phyloP scores from a whole-genome alignment of 1,140 invertebrate species.

The Halyomorpha halys region DNA sequence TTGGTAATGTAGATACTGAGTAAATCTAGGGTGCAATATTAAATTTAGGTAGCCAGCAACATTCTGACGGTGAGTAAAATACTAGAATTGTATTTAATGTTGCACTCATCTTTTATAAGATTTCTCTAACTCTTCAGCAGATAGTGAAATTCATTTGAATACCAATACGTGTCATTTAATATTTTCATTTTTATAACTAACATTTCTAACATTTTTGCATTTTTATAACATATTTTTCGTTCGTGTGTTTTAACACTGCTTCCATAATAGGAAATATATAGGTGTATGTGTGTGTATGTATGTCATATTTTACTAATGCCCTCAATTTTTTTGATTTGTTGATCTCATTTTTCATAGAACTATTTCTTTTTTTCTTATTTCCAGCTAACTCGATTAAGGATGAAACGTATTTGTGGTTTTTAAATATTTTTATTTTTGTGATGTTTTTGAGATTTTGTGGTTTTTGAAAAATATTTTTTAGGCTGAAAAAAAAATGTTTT shows the following conservation, averaged over 20 bases:
- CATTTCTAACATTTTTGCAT: background rate
- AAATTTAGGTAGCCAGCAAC: background rate
- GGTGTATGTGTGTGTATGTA: background rate
- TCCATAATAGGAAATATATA: background rate
- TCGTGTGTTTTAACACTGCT: background rate
- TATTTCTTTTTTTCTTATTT: background rate
- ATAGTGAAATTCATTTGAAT: slow-evolving; percentile 13
- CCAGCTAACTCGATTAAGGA: slow-evolving; percentile 5
- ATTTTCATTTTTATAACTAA: background rate
- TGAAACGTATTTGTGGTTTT: slow-evolving; percentile 14
- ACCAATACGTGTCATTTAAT: slow-evolving; percentile 14
- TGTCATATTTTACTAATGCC: background rate
- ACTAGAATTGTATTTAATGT: slow-evolving; percentile 5
- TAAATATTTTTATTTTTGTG: slow-evolving; percentile 9
- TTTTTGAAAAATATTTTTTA: slow-evolving; percentile 9
- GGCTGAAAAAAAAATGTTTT: background rate
- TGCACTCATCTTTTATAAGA: background rate
- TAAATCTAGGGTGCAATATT: slow-evolving; percentile 1
- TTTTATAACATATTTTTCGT: slow-evolving; percentile 1
- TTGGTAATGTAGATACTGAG: slow-evolving; percentile 4
- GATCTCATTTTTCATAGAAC: background rate
- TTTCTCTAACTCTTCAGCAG: background rate
- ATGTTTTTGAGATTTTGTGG: slow-evolving; percentile 13
- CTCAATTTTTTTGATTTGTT: background rate
- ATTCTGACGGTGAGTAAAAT: slow-evolving; percentile 3